phyloP scores from a whole-genome alignment of 2,888 invertebrate genomes.

The Pyrgus malvae region DNA sequence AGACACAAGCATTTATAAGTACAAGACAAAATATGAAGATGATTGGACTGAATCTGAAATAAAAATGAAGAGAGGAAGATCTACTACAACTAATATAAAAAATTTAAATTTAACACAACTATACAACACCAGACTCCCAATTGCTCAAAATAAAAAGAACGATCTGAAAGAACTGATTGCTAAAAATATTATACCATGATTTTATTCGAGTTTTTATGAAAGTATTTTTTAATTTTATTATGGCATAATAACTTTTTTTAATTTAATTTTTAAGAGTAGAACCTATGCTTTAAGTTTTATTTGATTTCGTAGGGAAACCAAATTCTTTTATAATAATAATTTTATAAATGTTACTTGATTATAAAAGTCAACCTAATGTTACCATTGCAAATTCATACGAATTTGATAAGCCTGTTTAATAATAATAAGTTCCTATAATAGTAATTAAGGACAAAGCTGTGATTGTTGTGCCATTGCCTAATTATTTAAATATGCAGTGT shows the following conservation, averaged over 20 bases:
- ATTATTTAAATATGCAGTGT: no score
- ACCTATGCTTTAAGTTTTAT: background rate
- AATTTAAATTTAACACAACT: background rate
- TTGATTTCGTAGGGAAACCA: no score
- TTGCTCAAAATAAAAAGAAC: background rate
- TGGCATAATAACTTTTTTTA: no score
- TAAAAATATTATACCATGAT: background rate
- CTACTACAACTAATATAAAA: background rate
- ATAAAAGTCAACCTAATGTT: no score
- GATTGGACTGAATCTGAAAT: constrained; percentile 6
- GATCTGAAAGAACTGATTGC: background rate
- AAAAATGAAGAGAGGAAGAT: background rate
- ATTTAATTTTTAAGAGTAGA: background rate
- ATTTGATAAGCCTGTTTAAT: no score
- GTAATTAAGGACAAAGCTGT: background rate
- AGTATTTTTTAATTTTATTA: background rate
- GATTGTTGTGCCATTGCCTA: background rate
- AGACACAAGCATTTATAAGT: background rate
- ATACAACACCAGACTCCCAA: background rate
- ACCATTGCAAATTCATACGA: no score
- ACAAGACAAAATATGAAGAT: constrained; percentile 3
- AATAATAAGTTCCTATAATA: no score
- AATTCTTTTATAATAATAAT: background rate
- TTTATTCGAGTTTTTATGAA: background rate
- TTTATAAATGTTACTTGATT: background rate